phyloP scores from a whole-genome alignment of 2,797 vertebrate genomes.

The Sebastes steindachneri region DNA sequence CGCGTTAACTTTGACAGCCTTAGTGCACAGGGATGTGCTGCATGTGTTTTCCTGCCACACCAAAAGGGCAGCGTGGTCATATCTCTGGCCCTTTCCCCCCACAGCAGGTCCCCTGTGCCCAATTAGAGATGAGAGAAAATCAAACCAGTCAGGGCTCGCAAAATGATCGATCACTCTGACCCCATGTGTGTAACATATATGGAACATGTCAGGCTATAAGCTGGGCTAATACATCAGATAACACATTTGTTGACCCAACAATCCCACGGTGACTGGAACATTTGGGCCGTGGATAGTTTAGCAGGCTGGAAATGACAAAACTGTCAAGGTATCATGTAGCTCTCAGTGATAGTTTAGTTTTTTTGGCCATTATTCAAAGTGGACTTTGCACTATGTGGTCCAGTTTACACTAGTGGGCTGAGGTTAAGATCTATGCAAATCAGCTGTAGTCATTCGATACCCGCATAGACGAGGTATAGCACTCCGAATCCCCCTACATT shows the following conservation, averaged over 20 bases:
- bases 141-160: slow-evolving; percentile 50
- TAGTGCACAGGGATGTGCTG: background rate
- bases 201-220: slow-evolving; percentile 68
- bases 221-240: slow-evolving; percentile 69
- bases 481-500: slow-evolving; percentile 62
- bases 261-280: slow-evolving; percentile 45
- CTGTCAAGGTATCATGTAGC: slow-evolving; percentile 5
- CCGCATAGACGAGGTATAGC: slow-evolving; percentile 32
- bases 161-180: slow-evolving; percentile 73
- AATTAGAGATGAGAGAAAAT: slow-evolving; percentile 74
- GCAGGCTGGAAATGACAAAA: slow-evolving; percentile 4
- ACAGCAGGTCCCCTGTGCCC: slow-evolving; percentile 54
- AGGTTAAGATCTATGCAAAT: slow-evolving; percentile 76
- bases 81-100: slow-evolving; percentile 21
- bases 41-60: background rate
- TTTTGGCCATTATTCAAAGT: slow-evolving; percentile 14
- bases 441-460: slow-evolving; percentile 28
- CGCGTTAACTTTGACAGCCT: too few species aligned
- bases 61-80: slow-evolving; percentile 38
- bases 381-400: slow-evolving; percentile 12
- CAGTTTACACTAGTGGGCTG: slow-evolving; percentile 31
- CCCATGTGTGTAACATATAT: slow-evolving; percentile 64
- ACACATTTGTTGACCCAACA: slow-evolving; percentile 59
- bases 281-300: slow-evolving; percentile 17
- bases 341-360: slow-evolving; percentile 18